Evolutionary conservation across 1,140 invertebrate species (phyloP), one percentile per base, ranked within the genome.

Genomic region (Meloidogyne hapla): DNA sequence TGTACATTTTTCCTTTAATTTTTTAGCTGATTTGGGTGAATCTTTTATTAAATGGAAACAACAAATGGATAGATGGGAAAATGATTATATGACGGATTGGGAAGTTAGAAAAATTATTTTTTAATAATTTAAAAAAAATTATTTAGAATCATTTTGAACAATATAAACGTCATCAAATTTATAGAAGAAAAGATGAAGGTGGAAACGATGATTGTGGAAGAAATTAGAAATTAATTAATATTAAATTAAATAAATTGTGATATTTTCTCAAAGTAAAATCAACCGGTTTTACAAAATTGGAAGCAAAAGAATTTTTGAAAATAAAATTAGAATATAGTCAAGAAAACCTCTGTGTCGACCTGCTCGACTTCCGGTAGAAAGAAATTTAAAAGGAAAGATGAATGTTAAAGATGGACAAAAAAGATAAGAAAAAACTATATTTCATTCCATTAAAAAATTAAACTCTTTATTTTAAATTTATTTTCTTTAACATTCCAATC

Each of bases 51-150:
- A 88, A 26, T 89, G 89, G 89, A 89, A 89, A 78, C 74, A 87
- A 65, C 85, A 89, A 77, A 90, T 90, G 82, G 77, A 87, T 76
- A 84, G 88, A 69, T 89, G 89, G 89, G 88, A 88, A 70, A 88
- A 87, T n/a, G 81, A 87, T 64, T 89, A 89, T 77, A 89, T 89
- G 25, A 85, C 87, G 4, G 88, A 89, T 74, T 89, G 89, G 89
- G 48, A 75, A 10, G 61, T 26, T 15, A 15, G 15, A 26, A 4
- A 15, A 38, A 15, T 28, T 23, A 28, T 18, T 66, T 15, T n/a
- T 64, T 23, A 64, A 10, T 12, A 23, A 25, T 25, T 62, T 23
- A 66, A 66, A 26, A 28, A 23, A n/a, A 68, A 40, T 67, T 38
- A 28, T 68, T 40, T 88, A 89, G 78, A 80, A 79, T 66, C 88